phyloP scores from a whole-genome alignment of 2,888 invertebrate genomes.

The Chaetoderma sp. region DNA sequence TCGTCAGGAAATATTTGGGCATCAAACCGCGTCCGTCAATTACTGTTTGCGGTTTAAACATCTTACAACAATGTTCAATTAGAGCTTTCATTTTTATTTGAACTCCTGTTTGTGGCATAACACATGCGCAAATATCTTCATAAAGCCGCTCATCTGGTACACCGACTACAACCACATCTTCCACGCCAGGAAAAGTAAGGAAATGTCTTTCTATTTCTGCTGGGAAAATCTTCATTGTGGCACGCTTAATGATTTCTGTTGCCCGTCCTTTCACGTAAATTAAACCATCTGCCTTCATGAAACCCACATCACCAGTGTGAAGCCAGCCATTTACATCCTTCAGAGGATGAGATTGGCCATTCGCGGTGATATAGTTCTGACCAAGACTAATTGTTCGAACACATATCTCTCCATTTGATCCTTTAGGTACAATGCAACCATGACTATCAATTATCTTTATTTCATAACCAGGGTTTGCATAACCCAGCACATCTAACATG shows the following conservation, averaged over 20 bases:
- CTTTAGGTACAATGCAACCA: background rate
- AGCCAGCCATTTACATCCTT: background rate
- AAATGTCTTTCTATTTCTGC: background rate
- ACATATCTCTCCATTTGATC: background rate
- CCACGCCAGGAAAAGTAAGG: background rate
- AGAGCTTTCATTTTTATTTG: background rate
- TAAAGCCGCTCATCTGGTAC: background rate
- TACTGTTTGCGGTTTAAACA: background rate
- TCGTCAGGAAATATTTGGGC: background rate
- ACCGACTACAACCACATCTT: background rate
- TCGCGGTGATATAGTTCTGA: background rate
- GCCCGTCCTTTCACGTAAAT: background rate
- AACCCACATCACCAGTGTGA: background rate
- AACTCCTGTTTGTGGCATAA: background rate
- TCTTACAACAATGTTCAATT: background rate
- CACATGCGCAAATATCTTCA: background rate
- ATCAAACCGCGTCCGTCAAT: background rate
- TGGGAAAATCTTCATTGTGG: background rate
- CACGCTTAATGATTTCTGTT: background rate
- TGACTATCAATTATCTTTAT: background rate
- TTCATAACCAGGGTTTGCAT: background rate
- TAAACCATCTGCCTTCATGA: background rate
- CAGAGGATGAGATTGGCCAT: background rate
- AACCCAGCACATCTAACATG: background rate
- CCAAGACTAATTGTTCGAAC: background rate